Base-by-base conservation (phyloP, 2,797 vertebrate genomes). In the Scolopax rusticola region DNA sequence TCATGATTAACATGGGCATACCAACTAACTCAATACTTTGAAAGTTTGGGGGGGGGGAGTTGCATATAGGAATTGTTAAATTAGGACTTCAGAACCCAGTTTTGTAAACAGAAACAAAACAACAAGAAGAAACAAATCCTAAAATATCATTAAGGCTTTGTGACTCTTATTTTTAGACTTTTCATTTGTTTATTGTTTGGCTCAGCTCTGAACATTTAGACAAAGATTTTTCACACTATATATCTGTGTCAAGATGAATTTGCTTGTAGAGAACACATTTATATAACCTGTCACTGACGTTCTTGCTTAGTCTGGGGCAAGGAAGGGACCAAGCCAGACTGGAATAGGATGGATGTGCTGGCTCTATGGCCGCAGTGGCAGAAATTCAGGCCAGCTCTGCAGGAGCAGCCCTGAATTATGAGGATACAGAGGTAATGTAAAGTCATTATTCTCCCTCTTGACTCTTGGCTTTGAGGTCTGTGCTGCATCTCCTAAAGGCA, bases 381-480 rank as follows among this genome's bases (percentile, higher is more conserved):
- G 71, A 79, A 89, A 87, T 83, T 90, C 33, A 60, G 78, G 48
- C 53, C 84, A 80, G 9, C 43, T 77, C 51, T 77, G 53, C 53
- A 78, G 83, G 13, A 94, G 33, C 33, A 80, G 51, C 48, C 43
- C 68, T 70, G 60, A 94, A 82, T 94, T 85, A 87, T 74, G 84
- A 93, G 36, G 11, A 83, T 77, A 76, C 53, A 64, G 64, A 80
- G n/a, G 48, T 77, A 95, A 92, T 65, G 67, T 90, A 83, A 95
- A 96, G 51, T 87, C 89, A 94, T 95, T 94, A 90, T 89, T 96
- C 89, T 92, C 40, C 40, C 38, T 74, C 64, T 87, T 90, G 81
- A 94, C 60, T 92, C 64, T 63, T 84, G 56, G 71, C 68, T 90
- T 85, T 94, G 89, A 90, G 81, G n/a, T 94, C 70, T 83, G 43